These are phyloP conservation scores for Conus canariensis DNA, from an alignment of 2,888 invertebrate genomes.

Conservation along the genomic window DNA sequence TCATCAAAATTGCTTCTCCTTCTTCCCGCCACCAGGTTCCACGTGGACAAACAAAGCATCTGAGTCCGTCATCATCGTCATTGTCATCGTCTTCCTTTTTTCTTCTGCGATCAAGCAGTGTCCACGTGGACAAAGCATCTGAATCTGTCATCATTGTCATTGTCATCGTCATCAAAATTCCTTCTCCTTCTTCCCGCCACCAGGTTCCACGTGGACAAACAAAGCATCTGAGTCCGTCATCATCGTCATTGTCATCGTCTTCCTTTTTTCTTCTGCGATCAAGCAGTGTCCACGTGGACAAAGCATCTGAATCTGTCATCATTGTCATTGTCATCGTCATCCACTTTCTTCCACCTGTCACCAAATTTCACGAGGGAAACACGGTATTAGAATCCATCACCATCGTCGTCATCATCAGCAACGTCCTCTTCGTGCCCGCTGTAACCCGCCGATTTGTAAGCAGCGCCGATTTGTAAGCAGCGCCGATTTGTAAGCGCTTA, in stretches of 20 bases:
- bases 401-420: neutral
- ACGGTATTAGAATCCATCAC: neutral
- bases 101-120: too few species aligned
- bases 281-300: too few species aligned
- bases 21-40: neutral
- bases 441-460: too few species aligned
- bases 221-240: neutral
- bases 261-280: neutral
- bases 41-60: neutral
- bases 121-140: too few species aligned
- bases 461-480: too few species aligned
- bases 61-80: neutral
- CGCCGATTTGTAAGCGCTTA: too few species aligned
- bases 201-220: neutral
- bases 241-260: neutral
- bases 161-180: neutral
- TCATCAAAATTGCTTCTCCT: conserved; percentile 57
- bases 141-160: neutral
- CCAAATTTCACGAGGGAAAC: too few species aligned
- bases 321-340: neutral
- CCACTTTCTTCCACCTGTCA: too few species aligned
- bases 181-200: too few species aligned
- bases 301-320: neutral
- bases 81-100: neutral
- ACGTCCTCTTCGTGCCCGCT: neutral